Evolutionary conservation across 2,888 invertebrate species (phyloP), one percentile per base, ranked within the genome.

Genomic region (Dione vanillae): DNA sequence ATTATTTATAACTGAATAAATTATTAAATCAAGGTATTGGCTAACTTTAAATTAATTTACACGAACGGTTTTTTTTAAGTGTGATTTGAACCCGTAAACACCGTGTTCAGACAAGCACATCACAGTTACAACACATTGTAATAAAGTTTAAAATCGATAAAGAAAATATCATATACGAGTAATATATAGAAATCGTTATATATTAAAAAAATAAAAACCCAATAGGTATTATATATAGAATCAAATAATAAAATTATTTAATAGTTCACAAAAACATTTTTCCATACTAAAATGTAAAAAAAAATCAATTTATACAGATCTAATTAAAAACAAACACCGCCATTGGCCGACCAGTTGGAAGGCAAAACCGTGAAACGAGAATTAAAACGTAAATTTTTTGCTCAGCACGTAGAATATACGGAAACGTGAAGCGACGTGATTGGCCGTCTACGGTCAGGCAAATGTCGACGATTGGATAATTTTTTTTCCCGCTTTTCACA

Each of bases 401-500:
- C 88, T 87, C 89, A 89, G 88, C 87, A 91, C 92, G 92, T 92
- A 88, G 87, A 88, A 85, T 85, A 85, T 91, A 93, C 91, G 89
- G 89, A 86, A 85, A 84, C 84, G 82, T 78, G 75, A 79, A 77
- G 77, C 75, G 74, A 82, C 78, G 76, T 78, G 82, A 92, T 92
- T 92, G 92, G 93, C 76, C 84, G 85, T 16, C 56, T 12, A 66
- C 77, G 77, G 74, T 66, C 74, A 75, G 76, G 76, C 78, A 81
- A 82, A 78, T 77, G 80, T 74, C 83, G 81, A 78, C 88, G 82
- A 92, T 92, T 92, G 92, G 92, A 80, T 79, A 82, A 81, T 84
- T 89, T 92, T 92, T 92, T 91, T 86, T 72, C 86, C 83, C 84
- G 84, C 89, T 92, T 93, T 92, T 88, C 90, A 91, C 92, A 90